Evolutionary conservation across 2,797 vertebrate genomes (phyloP).

Genomic region (Apogon talboti): DNA sequence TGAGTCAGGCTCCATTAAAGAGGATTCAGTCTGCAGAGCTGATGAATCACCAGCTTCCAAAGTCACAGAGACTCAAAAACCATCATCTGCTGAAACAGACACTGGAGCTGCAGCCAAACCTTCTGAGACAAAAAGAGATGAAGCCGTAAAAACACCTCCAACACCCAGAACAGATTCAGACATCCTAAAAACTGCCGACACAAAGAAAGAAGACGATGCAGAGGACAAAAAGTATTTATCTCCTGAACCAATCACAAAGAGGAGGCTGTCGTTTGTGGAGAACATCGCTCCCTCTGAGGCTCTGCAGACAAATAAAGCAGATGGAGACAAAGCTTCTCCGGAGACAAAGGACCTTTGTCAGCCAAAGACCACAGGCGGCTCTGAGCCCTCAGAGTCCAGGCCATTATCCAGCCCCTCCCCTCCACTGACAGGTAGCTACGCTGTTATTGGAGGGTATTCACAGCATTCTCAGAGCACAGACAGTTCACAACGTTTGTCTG

Average conservation of each 20-base stretch:
- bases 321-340: conserved; percentile 40
- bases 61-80: conserved; percentile 27
- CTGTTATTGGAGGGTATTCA: conserved; percentile 62
- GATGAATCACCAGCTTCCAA: conserved; percentile 39
- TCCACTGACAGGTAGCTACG: conserved; percentile 54
- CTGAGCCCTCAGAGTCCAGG: conserved; percentile 49
- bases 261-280: conserved; percentile 33
- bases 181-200: conserved; percentile 36
- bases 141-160: conserved; percentile 6
- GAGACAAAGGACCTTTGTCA: conserved; percentile 34
- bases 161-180: conserved; percentile 15
- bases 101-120: conserved; percentile 40
- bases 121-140: conserved; percentile 49
- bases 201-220: conserved; percentile 44
- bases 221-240: conserved; percentile 29
- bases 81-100: conserved; percentile 44
- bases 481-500: conserved; percentile 45
- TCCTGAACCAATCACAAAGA: conserved; percentile 43
- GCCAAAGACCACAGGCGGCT: conserved; percentile 35
- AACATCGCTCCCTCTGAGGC: conserved; percentile 32
- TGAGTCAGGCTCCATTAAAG: conserved; percentile 44
- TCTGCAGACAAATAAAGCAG: conserved; percentile 31
- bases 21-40: conserved; percentile 44
- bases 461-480: conserved; percentile 50
- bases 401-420: conserved; percentile 46